phyloP scores from a whole-genome alignment of 2,888 invertebrate genomes.

The Drosophila monieri region DNA sequence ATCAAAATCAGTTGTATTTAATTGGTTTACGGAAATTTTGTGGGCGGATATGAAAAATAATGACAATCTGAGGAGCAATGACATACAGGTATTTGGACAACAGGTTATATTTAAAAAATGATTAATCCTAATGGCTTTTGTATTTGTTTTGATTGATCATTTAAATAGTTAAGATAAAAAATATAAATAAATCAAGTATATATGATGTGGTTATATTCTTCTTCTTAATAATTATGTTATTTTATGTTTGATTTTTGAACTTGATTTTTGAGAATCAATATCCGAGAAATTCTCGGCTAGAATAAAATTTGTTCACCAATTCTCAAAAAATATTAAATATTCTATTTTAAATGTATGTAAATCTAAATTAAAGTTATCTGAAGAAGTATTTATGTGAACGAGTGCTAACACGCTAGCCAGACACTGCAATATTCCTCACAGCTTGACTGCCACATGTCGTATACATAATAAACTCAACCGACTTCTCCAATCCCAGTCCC shows the following conservation, averaged over 20 bases:
- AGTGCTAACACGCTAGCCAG: background rate
- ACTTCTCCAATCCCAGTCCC: conserved; percentile 12
- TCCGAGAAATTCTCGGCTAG: too few relatives aligned
- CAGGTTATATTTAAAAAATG: background rate
- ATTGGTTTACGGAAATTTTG: conserved; percentile 9
- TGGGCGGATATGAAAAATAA: background rate
- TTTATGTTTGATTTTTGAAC: too few relatives aligned
- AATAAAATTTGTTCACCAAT: too few relatives aligned
- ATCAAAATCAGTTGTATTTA: conserved; percentile 37
- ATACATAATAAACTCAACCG: conserved; percentile 18
- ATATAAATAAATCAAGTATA: too few relatives aligned
- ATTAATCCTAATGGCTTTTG: background rate
- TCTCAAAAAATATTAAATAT: too few relatives aligned
- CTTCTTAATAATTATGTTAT: too few relatives aligned
- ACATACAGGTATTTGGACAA: too few relatives aligned
- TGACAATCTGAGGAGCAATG: background rate
- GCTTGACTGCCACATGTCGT: conserved; percentile 10
- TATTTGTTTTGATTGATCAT: too few relatives aligned
- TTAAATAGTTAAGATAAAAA: too few relatives aligned
- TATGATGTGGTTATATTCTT: too few relatives aligned
- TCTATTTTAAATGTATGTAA: too few relatives aligned
- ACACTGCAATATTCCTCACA: conserved; percentile 14
- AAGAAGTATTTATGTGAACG: background rate
- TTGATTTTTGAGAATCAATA: too few relatives aligned
- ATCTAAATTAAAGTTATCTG: background rate